Conservation (phyloP, 2,888 invertebrate species). For the Linnaemya tessellans region DNA sequence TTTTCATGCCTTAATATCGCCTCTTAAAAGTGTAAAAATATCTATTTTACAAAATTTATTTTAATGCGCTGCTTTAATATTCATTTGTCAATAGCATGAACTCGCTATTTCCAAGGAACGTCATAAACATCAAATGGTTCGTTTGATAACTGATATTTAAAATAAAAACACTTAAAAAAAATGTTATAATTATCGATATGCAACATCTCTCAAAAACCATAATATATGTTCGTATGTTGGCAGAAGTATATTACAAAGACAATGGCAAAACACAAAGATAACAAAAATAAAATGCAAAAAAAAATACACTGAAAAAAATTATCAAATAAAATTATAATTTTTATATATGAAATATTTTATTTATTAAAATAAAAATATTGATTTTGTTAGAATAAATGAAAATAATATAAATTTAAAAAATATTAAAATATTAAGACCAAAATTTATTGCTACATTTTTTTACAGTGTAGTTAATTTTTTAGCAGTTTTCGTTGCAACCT, state of each 20-base stretch:
- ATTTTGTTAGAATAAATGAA: too few species aligned
- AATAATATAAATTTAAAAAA: not conserved
- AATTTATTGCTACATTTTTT: too few species aligned
- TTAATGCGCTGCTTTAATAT: conserved; percentile 27
- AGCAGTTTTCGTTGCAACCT: not conserved
- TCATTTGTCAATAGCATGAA: conserved; percentile 47
- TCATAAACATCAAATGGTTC: conserved; percentile 53
- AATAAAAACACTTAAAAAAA: conserved; percentile 64
- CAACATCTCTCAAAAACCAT: conserved; percentile 79
- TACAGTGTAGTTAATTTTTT: conserved; percentile 37
- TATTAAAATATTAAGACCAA: too few species aligned
- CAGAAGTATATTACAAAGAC: not conserved
- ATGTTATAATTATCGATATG: conserved; percentile 81
- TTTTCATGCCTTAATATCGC: not conserved
- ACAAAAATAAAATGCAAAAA: conserved; percentile 24
- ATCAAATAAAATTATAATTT: not conserved
- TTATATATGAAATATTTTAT: too few species aligned
- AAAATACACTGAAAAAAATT: conserved; percentile 74
- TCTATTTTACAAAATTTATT: conserved; percentile 25
- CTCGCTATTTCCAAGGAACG: conserved; percentile 40
- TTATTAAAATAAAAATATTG: too few species aligned
- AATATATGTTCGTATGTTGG: conserved; percentile 13
- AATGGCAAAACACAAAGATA: conserved; percentile 29
- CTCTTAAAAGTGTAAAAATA: conserved; percentile 1
- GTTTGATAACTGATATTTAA: conserved; percentile 54